Base-by-base conservation (phyloP, 2,888 invertebrate genomes). In the Caenorhabditis virilis region DNA sequence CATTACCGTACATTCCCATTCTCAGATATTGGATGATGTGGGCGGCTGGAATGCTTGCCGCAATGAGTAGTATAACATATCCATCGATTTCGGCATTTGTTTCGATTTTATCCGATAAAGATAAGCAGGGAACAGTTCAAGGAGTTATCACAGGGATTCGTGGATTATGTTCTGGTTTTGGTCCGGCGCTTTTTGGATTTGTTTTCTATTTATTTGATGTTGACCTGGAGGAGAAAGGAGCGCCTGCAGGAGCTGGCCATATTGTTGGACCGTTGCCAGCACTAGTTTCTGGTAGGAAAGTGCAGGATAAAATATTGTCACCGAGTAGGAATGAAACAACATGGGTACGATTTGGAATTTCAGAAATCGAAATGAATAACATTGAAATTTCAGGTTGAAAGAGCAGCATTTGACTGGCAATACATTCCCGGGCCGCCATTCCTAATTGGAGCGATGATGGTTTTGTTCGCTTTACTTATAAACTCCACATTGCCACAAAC, bases 101-200 rank as follows among this genome's bases (percentile, higher is more conserved):
- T 54, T 95, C 95, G 15, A 91, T 95, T 83, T 94, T 95, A 86
- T 93, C 95, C 71, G 91, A 93, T 82, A 91, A 92, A n/a, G 97
- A 98, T 85, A 90, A 94, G 82, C 98, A 98, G 87, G 98, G 91
- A 58, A 89, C 92, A 33, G 92, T 92, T 61, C 94, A 95, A 86
- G 97, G 98, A 68, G 93, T 99, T 89, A 93, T 99, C 49, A 98
- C 98, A 0, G 98, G 98, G 15, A 95, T 98, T 88, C 88, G 97
- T 69, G 97, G 98, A 0, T 88, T 98, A 48, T 98, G 98, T 84
- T 95, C 95, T 84, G 81, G 81, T 0, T 88, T 98, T 49, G 98
- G 98, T 0, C 98, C 98, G 0, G 98, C 98, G 41, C 91, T 98
- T 88, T 98, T 93, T 84, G 98, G 98, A 18, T 90, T 97, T 75